These are phyloP conservation scores for Antitype chi DNA, from an alignment of 2,888 invertebrate genomes.

Conservation along the genomic window DNA sequence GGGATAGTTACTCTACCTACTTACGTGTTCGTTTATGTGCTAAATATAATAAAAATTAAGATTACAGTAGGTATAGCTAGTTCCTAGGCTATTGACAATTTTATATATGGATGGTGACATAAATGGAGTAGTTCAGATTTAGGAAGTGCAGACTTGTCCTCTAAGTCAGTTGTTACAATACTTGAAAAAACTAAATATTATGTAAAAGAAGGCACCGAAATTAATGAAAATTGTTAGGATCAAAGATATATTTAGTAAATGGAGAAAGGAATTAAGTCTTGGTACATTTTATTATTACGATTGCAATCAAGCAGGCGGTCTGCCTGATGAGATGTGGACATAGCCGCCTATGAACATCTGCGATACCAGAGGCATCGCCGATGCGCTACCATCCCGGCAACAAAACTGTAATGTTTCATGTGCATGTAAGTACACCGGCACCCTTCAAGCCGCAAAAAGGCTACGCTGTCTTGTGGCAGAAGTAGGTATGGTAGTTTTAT, in stretches of 20 bases:
- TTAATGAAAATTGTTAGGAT: background rate
- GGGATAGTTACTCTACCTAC: conserved; percentile 50
- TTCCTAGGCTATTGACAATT: background rate
- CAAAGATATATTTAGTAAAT: background rate
- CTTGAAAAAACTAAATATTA: background rate
- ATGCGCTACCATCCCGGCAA: background rate
- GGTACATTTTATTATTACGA: background rate
- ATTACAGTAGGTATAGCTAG: background rate
- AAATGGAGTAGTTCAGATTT: background rate
- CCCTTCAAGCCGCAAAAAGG: background rate
- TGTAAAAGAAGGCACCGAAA: background rate
- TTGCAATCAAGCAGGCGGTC: background rate
- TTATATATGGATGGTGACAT: background rate
- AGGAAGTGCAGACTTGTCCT: background rate
- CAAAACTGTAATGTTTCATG: background rate
- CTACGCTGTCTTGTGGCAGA: background rate
- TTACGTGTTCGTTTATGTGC: background rate
- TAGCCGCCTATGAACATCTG: no score
- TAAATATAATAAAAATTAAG: conserved; percentile 6
- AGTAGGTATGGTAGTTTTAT: background rate
- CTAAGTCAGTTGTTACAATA: conserved; percentile 11
- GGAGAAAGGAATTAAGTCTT: background rate
- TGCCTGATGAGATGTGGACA: background rate
- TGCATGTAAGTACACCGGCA: background rate
- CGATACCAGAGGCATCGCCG: background rate